phyloP scores from a whole-genome alignment of 1,140 invertebrate genomes.

The Trichonephila inaurata region DNA sequence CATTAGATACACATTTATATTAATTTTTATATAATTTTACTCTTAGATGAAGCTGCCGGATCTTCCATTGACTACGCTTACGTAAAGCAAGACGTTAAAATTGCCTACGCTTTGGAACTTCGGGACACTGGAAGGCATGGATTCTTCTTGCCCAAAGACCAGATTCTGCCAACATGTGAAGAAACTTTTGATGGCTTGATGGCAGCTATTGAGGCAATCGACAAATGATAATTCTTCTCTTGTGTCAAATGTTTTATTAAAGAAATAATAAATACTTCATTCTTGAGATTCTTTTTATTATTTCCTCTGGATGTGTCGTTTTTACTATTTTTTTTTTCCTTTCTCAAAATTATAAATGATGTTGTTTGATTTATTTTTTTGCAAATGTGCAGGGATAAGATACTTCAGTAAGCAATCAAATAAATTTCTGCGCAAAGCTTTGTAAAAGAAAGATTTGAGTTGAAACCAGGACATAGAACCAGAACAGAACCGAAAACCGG shows the following conservation, averaged over 20 bases:
- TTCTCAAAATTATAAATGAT: too few species aligned
- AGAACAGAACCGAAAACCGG: too few species aligned
- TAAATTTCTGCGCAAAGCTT: too few species aligned
- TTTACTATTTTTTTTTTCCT: too few species aligned
- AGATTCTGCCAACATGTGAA: slow-evolving; percentile 86
- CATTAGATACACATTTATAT: too few species aligned
- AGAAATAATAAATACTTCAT: background rate
- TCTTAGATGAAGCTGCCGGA: slow-evolving; percentile 77
- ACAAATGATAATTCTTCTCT: background rate
- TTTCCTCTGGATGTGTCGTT: background rate
- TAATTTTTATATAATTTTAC: background rate
- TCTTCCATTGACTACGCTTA: slow-evolving; percentile 78
- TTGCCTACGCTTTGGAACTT: slow-evolving; percentile 82
- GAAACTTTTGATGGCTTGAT: slow-evolving; percentile 87
- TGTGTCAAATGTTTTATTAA: background rate
- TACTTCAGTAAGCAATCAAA: too few species aligned
- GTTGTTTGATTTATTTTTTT: too few species aligned
- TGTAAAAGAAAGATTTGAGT: too few species aligned
- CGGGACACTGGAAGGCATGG: slow-evolving; percentile 81
- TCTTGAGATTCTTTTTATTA: background rate
- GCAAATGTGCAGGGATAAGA: too few species aligned
- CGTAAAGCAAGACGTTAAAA: slow-evolving; percentile 79
- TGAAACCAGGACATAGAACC: too few species aligned
- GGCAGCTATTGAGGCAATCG: slow-evolving; percentile 77
- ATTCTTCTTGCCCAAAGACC: slow-evolving; percentile 83